phyloP scores from a whole-genome alignment of 2,113 vertebrate genomes.

The Cyphomyrus plagiostoma region DNA sequence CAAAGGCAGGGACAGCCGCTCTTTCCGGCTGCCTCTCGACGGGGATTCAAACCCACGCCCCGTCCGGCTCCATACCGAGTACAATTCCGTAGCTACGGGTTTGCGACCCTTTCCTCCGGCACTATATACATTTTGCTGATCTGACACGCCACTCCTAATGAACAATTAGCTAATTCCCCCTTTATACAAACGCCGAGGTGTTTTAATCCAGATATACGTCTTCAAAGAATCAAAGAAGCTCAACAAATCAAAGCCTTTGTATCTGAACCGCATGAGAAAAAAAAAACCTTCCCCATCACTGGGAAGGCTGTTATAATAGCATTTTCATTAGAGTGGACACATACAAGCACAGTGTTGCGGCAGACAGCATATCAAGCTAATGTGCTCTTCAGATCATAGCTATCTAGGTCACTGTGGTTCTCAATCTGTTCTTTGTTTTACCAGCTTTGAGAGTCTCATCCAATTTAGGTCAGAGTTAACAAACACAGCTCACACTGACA shows the following conservation, averaged over 20 bases:
- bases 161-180: background rate
- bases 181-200: background rate
- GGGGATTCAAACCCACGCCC: background rate
- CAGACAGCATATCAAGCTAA: constrained; percentile 31
- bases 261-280: background rate
- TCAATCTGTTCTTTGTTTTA: constrained; percentile 58
- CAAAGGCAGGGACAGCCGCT: background rate
- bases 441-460: constrained; percentile 61
- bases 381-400: constrained; percentile 12
- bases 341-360: background rate
- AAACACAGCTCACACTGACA: constrained; percentile 43
- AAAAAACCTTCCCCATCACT: background rate
- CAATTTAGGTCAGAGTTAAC: constrained; percentile 68
- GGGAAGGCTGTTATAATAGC: background rate
- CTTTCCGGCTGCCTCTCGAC: background rate
- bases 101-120: background rate
- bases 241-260: constrained; percentile 2
- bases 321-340: constrained; percentile 10
- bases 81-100: background rate
- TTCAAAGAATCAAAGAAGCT: background rate
- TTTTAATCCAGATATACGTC: background rate
- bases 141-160: background rate
- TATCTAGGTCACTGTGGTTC: constrained; percentile 31
- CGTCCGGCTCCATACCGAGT: background rate
- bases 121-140: background rate